Evolutionary conservation across 2,113 vertebrate genomes (phyloP).

Genomic region (Psilopogon haemacephalus): DNA sequence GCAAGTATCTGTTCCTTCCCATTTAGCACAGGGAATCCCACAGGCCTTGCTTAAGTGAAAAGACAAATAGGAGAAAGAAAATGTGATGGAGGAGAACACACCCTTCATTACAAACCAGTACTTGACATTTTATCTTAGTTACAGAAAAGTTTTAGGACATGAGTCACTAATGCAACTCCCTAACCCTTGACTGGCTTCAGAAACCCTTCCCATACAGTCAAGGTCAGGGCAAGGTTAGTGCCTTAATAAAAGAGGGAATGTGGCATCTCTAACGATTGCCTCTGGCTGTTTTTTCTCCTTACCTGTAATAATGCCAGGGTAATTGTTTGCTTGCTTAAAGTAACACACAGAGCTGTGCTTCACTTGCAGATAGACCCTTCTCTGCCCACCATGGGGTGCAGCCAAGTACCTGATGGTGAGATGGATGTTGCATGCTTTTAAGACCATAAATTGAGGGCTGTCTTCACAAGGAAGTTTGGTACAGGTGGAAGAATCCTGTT

Average conservation of each 20-base stretch:
- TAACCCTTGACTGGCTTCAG: neutral
- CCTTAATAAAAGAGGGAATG: constrained; percentile 7
- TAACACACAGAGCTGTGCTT: neutral
- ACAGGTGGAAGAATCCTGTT: neutral
- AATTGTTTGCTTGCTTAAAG: neutral
- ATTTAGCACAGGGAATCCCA: neutral
- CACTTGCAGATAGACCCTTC: neutral
- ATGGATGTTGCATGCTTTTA: neutral
- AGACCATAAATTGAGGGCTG: neutral
- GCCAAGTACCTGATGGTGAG: neutral
- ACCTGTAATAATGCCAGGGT: neutral
- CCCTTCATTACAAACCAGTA: neutral
- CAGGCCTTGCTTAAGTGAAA: neutral
- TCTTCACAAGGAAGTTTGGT: neutral
- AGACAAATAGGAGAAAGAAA: neutral
- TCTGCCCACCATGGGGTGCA: neutral
- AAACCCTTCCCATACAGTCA: neutral
- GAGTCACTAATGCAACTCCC: neutral
- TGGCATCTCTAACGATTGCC: constrained; percentile 16
- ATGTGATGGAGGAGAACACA: neutral
- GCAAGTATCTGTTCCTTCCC: neutral
- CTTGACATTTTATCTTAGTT: neutral
- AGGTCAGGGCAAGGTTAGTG: constrained; percentile 31
- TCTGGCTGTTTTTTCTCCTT: constrained; percentile 48
- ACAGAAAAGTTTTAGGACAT: neutral